Percentiles rank a stretch among this genome's conserved stretches.
phyloP scores from a whole-genome alignment of 2,888 invertebrate genomes.

The Busseola fusca region DNA sequence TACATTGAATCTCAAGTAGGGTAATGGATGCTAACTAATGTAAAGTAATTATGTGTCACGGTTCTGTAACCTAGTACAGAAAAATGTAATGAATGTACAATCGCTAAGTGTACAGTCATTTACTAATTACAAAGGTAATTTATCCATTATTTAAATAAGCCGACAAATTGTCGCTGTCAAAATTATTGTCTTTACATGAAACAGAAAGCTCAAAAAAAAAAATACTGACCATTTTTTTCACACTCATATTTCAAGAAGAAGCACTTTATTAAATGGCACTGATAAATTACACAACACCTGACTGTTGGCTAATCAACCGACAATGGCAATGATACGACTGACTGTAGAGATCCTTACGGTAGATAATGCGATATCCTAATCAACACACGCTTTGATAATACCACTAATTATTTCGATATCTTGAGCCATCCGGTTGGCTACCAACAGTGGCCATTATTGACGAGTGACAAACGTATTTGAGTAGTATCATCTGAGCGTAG shows the following conservation, averaged over 20 bases:
- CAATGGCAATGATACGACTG: slow-evolving; percentile 70
- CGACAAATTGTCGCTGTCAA: background rate
- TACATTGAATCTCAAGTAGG: slow-evolving; percentile 27
- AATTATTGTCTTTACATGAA: slow-evolving; percentile 2
- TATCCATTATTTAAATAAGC: slow-evolving; percentile 35
- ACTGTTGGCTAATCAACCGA: slow-evolving; percentile 75
- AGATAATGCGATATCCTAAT: slow-evolving; percentile 77
- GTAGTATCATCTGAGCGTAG: slow-evolving; percentile 42
- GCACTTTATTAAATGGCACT: slow-evolving; percentile 65
- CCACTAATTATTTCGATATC: slow-evolving; percentile 60
- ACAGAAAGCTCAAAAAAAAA: slow-evolving; percentile 13
- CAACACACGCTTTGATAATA: slow-evolving; percentile 69
- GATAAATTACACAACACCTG: slow-evolving; percentile 62
- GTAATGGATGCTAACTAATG: slow-evolving; percentile 45
- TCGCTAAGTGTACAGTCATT: slow-evolving; percentile 23
- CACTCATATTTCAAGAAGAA: slow-evolving; percentile 60
- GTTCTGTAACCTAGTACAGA: slow-evolving; percentile 50
- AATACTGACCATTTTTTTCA: slow-evolving; percentile 58
- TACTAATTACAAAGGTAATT: slow-evolving; percentile 16
- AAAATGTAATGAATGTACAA: slow-evolving; percentile 24
- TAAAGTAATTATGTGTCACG: slow-evolving; percentile 41
- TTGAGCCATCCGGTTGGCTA: slow-evolving; percentile 50
- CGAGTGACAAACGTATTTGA: slow-evolving; percentile 34
- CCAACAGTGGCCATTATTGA: slow-evolving; percentile 46
- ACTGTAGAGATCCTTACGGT: slow-evolving; percentile 65